Percentiles rank a stretch among this genome's conserved stretches.
These are phyloP conservation scores for Lapara coniferarum DNA, from an alignment of 2,888 invertebrate genomes.

Conservation along the genomic window DNA sequence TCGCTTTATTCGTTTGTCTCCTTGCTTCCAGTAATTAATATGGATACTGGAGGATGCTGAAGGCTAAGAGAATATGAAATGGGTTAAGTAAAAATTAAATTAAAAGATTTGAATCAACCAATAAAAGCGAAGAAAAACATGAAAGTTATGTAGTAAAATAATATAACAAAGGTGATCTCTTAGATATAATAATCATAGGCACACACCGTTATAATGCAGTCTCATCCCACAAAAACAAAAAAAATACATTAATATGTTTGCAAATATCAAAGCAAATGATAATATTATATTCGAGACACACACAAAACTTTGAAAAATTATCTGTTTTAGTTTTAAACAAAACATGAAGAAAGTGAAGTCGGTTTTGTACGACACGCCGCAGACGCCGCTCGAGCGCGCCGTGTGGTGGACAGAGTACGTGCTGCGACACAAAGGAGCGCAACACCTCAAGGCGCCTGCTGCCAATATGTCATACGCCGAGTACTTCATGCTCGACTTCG, in stretches of 20 bases:
- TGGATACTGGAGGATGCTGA: no score
- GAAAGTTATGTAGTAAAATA: no score
- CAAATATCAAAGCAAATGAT: no score
- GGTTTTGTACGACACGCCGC: slow-evolving; percentile 40
- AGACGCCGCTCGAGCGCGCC: slow-evolving; percentile 49
- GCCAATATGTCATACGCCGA: slow-evolving; percentile 40
- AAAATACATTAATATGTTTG: slow-evolving; percentile 18
- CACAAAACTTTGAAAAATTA: not conserved
- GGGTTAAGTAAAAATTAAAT: no score
- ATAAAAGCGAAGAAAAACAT: no score
- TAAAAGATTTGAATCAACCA: no score
- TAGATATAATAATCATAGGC: no score
- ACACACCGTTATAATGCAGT: no score
- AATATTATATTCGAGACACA: slow-evolving; percentile 19
- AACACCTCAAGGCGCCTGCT: slow-evolving; percentile 54
- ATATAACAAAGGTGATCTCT: no score
- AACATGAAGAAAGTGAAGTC: slow-evolving; percentile 30
- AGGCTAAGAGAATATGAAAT: no score
- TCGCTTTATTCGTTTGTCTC: no score
- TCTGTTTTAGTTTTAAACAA: slow-evolving; percentile 32
- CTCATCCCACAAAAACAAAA: not conserved
- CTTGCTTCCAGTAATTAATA: no score
- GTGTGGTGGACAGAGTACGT: slow-evolving; percentile 70
- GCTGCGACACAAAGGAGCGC: slow-evolving; percentile 57
- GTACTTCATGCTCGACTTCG: slow-evolving; percentile 34